Percentiles rank a stretch among this genome's conserved stretches.
phyloP scores from a whole-genome alignment of 2,113 vertebrate species.

The Scortum barcoo region DNA sequence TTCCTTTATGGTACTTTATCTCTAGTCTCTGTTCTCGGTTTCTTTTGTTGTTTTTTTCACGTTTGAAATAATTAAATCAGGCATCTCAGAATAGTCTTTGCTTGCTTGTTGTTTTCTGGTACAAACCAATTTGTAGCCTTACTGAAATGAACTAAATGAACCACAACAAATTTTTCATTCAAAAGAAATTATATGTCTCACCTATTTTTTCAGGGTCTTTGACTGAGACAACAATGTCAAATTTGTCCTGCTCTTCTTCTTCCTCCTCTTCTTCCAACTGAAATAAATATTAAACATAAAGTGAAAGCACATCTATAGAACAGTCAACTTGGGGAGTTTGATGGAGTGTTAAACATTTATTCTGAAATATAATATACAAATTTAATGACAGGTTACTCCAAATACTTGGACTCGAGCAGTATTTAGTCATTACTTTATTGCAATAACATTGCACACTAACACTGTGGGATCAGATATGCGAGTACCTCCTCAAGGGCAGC shows the following conservation, averaged over 20 bases:
- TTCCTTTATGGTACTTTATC: background rate
- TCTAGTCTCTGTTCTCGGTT: background rate
- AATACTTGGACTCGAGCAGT: background rate
- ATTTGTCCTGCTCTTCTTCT: slow-evolving; percentile 92
- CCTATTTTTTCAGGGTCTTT: slow-evolving; percentile 98
- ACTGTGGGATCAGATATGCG: slow-evolving; percentile 13
- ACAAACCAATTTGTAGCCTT: background rate
- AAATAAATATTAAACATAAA: slow-evolving; percentile 40
- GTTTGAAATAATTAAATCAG: background rate
- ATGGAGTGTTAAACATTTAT: no score
- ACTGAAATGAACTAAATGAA: background rate
- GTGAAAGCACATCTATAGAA: background rate
- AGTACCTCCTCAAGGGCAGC: slow-evolving; percentile 90
- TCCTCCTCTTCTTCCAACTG: slow-evolving; percentile 90
- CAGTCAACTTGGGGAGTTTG: no score
- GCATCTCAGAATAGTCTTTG: background rate
- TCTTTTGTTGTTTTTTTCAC: background rate
- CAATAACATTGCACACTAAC: background rate
- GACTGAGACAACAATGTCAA: slow-evolving; percentile 91
- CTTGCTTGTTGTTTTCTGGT: background rate
- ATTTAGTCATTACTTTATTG: background rate
- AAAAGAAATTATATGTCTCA: slow-evolving; percentile 73
- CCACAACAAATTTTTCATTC: background rate
- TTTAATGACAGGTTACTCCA: no score
- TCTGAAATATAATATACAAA: no score